phyloP scores from a whole-genome alignment of 1,140 invertebrate genomes.

The Sipha flava region DNA sequence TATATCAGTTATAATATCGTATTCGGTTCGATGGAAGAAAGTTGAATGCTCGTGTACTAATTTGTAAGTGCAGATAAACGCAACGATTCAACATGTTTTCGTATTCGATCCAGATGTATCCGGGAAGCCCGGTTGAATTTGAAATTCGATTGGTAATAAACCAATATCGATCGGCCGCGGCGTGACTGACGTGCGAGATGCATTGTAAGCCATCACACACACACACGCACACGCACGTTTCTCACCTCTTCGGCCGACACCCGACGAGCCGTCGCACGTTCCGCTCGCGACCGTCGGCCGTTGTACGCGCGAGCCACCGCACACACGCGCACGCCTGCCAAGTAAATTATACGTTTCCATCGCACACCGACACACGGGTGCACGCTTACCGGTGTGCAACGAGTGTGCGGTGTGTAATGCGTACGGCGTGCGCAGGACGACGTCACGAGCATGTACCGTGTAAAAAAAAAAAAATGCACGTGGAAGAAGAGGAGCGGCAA shows the following conservation, averaged over 20 bases:
- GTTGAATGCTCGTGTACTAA: too few relatives aligned
- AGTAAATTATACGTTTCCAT: too few relatives aligned
- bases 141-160: too few relatives aligned
- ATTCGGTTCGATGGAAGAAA: too few relatives aligned
- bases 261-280: background rate
- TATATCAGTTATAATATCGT: too few relatives aligned
- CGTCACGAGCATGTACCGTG: background rate
- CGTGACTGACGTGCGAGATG: background rate
- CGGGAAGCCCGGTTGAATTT: too few relatives aligned
- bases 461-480: background rate
- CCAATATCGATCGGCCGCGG: background rate
- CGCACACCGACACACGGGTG: background rate
- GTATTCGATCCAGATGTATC: too few relatives aligned
- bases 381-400: background rate
- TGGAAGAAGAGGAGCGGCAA: background rate
- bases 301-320: background rate
- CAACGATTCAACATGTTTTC: too few relatives aligned
- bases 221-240: too few relatives aligned
- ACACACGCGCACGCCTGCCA: background rate
- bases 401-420: background rate
- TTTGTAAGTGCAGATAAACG: too few relatives aligned
- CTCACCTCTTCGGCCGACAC: background rate
- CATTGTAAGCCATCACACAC: background rate
- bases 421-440: background rate
- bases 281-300: background rate